Base-by-base conservation (phyloP, 2,888 invertebrate species). In the Sarcophaga variegata region DNA sequence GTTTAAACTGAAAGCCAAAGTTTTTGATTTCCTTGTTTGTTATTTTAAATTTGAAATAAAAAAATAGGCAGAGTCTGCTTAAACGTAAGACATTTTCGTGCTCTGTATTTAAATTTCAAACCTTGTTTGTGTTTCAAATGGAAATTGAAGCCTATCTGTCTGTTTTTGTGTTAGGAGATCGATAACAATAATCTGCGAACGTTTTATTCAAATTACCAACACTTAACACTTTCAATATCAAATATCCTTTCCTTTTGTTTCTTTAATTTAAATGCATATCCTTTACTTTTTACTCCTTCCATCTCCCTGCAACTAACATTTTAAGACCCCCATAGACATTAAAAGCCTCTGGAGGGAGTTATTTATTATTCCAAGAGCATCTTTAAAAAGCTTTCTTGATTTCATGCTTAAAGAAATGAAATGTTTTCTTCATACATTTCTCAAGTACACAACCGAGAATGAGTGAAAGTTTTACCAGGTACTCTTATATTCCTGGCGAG, bases 201-300 rank as follows among this genome's bases (percentile, higher is more conserved):
- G 70, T 66, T 77, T 76, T 83, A 81, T 84, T 71, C 66, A 87
- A 87, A 87, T 87, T 84, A 76, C 70, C 84, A 84, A 75, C 84
- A 84, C 84, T 87, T 87, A 87, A 87, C 87, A 87, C 87, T 87
- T 84, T 84, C 87, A 54, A 82, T 81, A 27, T 37, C 74, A 64
- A 81, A 69, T 64, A 67, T 27, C 66, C 11, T 14, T 78, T 47
- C 17, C 20, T 60, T 37, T 69, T 54, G 37, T 17, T 69, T 20
- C 4, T 72, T 77, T 49, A 37, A 62, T 75, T 74, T 64, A 8
- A 37, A n/a, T 47, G 45, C 59, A n/a, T 54, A 37, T 67, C 27
- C 37, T 54, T 22, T 85, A 17, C 54, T 54, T 17, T 54, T 0
- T 54, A 54, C 54, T 4, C 12, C 14, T 14, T 0, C 12, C 49